Percentiles rank a stretch among this genome's conserved stretches.
These are phyloP conservation scores for Vombatus ursinus DNA, from an alignment of 2,113 vertebrate species.

Conservation along the genomic window DNA sequence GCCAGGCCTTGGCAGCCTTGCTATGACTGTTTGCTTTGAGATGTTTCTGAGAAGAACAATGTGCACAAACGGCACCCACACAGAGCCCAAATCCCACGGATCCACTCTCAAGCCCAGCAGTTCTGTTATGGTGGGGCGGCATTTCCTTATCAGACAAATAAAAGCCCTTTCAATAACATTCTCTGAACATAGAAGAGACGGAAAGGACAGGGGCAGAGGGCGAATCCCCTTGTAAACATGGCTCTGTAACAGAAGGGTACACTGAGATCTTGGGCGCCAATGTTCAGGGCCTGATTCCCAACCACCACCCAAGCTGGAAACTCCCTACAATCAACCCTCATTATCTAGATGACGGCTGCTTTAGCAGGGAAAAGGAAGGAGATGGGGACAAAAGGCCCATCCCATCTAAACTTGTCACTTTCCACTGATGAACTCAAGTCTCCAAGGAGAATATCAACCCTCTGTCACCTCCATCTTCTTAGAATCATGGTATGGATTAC, in stretches of 20 bases:
- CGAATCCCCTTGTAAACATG: too few species aligned
- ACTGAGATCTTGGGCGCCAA: not conserved
- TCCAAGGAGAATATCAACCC: not conserved
- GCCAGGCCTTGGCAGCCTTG: not conserved
- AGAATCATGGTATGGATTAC: not conserved
- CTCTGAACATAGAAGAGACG: not conserved
- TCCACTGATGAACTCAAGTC: not conserved
- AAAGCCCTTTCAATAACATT: not conserved
- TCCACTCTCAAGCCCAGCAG: not conserved
- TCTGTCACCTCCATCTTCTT: not conserved
- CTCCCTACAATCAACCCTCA: too few species aligned
- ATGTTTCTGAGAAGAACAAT: not conserved
- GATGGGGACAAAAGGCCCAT: constrained; percentile 9
- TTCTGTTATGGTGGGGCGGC: not conserved
- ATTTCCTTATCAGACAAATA: not conserved
- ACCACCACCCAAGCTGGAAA: too few species aligned
- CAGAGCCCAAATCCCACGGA: not conserved
- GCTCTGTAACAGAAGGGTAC: not conserved
- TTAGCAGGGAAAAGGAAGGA: not conserved
- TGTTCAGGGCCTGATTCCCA: not conserved
- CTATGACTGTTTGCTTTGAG: not conserved
- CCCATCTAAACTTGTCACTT: not conserved
- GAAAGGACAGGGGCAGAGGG: too few species aligned
- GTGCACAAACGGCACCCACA: not conserved
- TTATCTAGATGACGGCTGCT: not conserved